Evolutionary conservation across 2,797 vertebrate genomes (phyloP).

Genomic region (Gymnocypris eckloni): DNA sequence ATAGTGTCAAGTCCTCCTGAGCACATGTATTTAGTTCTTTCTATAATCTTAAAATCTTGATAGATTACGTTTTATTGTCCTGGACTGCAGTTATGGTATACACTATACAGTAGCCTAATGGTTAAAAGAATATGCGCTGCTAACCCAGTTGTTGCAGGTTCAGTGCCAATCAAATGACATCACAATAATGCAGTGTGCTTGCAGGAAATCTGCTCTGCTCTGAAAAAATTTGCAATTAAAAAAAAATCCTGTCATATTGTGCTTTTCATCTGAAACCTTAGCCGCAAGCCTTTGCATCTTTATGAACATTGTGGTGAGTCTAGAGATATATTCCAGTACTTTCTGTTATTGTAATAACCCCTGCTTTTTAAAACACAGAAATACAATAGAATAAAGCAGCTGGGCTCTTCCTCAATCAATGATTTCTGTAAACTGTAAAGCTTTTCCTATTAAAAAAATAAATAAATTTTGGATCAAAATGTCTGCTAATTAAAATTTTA

Average conservation of each 20-base stretch:
- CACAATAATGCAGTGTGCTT: background rate
- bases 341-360: background rate
- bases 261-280: too few species aligned
- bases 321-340: background rate
- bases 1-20: background rate
- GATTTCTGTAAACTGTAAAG: background rate
- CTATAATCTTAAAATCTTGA: slow-evolving; percentile 7
- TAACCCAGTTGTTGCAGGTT: background rate
- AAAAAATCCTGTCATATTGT: background rate
- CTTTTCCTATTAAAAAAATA: too few species aligned
- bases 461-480: background rate
- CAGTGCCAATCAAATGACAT: background rate
- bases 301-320: background rate
- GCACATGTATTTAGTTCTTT: background rate
- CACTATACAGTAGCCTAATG: background rate
- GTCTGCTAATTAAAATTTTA: background rate
- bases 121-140: background rate
- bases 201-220: background rate
- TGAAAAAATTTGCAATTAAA: background rate
- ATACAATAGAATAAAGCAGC: background rate
- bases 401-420: background rate
- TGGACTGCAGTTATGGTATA: too few species aligned
- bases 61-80: background rate
- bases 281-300: background rate
- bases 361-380: slow-evolving; percentile 12